These are phyloP conservation scores for Uropsilus gracilis DNA, from an alignment of 2,113 vertebrate species.

Conservation along the genomic window DNA sequence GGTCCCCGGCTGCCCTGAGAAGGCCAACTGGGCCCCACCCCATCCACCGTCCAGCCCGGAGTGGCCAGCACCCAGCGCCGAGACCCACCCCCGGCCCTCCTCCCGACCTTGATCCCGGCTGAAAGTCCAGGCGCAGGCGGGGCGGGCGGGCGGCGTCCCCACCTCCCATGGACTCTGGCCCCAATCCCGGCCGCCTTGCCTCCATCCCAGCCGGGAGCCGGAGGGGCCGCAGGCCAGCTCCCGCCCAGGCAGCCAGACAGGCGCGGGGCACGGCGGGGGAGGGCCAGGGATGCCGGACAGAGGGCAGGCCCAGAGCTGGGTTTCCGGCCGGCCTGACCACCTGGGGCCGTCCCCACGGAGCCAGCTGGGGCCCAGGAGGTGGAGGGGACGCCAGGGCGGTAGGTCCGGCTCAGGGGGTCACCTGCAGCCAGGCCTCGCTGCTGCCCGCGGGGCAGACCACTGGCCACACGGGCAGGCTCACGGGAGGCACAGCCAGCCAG, in stretches of 20 bases:
- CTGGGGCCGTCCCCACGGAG: background rate
- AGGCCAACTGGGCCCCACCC: background rate
- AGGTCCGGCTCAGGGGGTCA: background rate
- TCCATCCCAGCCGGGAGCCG: background rate
- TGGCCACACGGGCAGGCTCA: background rate
- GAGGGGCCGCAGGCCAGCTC: no score
- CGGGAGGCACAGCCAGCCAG: background rate
- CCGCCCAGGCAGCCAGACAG: background rate
- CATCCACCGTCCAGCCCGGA: background rate
- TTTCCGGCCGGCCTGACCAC: no score
- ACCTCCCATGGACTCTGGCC: slow-evolving; percentile 73
- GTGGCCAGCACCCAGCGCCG: background rate
- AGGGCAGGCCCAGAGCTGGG: fast-evolving
- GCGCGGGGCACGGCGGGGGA: background rate
- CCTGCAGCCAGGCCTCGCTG: background rate
- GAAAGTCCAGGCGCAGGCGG: slow-evolving; percentile 63
- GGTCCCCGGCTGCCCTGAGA: no score
- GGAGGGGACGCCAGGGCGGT: no score
- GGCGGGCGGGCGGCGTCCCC: background rate
- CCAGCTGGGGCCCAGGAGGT: background rate
- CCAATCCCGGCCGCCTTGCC: background rate
- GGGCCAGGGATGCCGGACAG: no score
- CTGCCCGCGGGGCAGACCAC: background rate
- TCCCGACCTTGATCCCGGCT: slow-evolving; percentile 70
- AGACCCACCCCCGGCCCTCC: background rate